phyloP scores from a whole-genome alignment of 2,888 invertebrate genomes.

The Holacanthella duospinosa region DNA sequence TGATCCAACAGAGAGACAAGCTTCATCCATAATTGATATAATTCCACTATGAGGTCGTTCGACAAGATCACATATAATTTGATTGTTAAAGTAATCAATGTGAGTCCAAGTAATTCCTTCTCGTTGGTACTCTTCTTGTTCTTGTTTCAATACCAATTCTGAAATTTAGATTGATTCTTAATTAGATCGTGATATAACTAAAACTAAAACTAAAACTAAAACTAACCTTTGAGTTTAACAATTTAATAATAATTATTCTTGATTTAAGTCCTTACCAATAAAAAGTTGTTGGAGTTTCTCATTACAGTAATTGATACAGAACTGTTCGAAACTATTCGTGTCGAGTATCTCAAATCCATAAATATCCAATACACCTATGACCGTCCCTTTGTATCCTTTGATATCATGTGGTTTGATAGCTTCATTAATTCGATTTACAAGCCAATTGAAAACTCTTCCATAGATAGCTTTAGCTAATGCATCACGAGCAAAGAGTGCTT shows the following conservation, averaged over 20 bases:
- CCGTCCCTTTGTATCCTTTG: slow-evolving; percentile 55
- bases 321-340: slow-evolving; percentile 93
- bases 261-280: slow-evolving; percentile 61
- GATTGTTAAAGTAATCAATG: slow-evolving; percentile 94
- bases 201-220: slow-evolving; percentile 4
- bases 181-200: too few species aligned
- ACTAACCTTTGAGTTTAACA: neutral
- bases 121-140: slow-evolving; percentile 90
- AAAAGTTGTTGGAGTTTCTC: slow-evolving; percentile 96
- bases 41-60: slow-evolving; percentile 88
- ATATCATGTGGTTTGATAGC: slow-evolving; percentile 56
- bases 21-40: slow-evolving; percentile 88
- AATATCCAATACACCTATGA: slow-evolving; percentile 93
- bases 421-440: slow-evolving; percentile 68
- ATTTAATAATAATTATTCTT: neutral
- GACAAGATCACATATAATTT: slow-evolving; percentile 87
- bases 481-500: slow-evolving; percentile 54
- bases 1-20: slow-evolving; percentile 89
- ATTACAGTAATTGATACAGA: slow-evolving; percentile 98
- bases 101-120: slow-evolving; percentile 95
- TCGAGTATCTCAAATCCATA: slow-evolving; percentile 99
- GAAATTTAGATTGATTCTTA: too few species aligned
- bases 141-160: slow-evolving; percentile 94
- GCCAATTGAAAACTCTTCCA: slow-evolving; percentile 53
- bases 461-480: slow-evolving; percentile 57